phyloP scores from a whole-genome alignment of 2,888 invertebrate species.

The Stenolophus ochropezus region DNA sequence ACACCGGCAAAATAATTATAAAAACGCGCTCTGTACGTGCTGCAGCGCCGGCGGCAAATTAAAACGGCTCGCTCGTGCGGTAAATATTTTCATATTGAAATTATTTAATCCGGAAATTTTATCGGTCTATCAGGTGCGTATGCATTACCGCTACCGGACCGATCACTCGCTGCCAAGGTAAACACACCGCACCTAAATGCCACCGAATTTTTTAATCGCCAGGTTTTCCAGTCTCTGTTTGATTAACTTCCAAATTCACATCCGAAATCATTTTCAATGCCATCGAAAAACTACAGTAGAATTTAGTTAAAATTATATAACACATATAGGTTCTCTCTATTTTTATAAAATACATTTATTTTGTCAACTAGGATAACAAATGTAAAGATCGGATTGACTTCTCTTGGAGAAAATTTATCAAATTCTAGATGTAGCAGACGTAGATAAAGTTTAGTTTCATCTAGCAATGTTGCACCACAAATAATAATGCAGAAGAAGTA shows the following conservation, averaged over 20 bases:
- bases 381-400: too few relatives aligned
- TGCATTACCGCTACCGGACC: background rate
- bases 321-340: too few relatives aligned
- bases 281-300: too few relatives aligned
- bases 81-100: slow-evolving; percentile 54
- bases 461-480: too few relatives aligned
- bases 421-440: too few relatives aligned
- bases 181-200: background rate
- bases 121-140: slow-evolving; percentile 41
- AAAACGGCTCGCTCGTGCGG: slow-evolving; percentile 34
- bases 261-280: background rate
- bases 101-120: slow-evolving; percentile 50
- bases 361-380: too few relatives aligned
- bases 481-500: too few relatives aligned
- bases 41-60: slow-evolving; percentile 9
- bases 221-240: background rate
- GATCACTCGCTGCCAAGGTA: background rate
- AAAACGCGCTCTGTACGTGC: slow-evolving; percentile 26
- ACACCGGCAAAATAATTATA: slow-evolving; percentile 50
- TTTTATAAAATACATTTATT: background rate
- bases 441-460: too few relatives aligned
- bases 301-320: too few relatives aligned
- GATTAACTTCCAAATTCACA: background rate
- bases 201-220: background rate
- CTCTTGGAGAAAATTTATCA: too few relatives aligned